Evolutionary conservation across 2,888 invertebrate genomes (phyloP).

Genomic region (Osmoderma eremita): DNA sequence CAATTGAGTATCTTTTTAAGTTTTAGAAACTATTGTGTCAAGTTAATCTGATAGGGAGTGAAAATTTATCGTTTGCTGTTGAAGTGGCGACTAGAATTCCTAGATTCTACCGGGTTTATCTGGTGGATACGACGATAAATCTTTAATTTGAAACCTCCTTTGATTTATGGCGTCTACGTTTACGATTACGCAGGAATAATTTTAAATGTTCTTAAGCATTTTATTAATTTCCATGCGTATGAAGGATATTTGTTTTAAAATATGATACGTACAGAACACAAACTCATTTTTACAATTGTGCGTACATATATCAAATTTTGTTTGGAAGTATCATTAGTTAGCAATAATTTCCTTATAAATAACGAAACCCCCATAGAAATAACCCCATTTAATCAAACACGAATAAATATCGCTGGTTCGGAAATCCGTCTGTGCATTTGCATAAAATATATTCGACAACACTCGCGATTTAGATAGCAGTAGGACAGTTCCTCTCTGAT

Average conservation of each 20-base stretch:
- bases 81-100: conserved; percentile 34
- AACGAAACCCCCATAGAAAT: neutral
- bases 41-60: conserved; percentile 61
- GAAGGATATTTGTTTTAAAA: too few relatives aligned
- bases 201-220: too few relatives aligned
- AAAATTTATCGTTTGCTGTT: conserved; percentile 39
- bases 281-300: neutral
- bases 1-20: conserved; percentile 64
- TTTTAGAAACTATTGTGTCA: conserved; percentile 64
- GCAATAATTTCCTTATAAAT: neutral
- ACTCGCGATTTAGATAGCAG: conserved; percentile 29
- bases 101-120: conserved; percentile 21
- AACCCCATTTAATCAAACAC: conserved; percentile 11
- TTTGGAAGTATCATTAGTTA: too few relatives aligned
- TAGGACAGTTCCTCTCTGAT: conserved; percentile 30
- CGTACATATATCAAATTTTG: too few relatives aligned
- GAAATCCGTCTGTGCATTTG: conserved; percentile 25
- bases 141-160: conserved; percentile 17
- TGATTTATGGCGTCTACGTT: neutral
- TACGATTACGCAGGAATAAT: neutral
- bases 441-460: conserved; percentile 18
- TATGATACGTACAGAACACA: too few relatives aligned
- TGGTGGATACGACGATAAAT: conserved; percentile 3
- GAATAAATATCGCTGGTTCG: conserved; percentile 12
- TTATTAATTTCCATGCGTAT: too few relatives aligned